Base-by-base conservation (phyloP, 1,140 invertebrate genomes). In the Aporrectodea caliginosa region DNA sequence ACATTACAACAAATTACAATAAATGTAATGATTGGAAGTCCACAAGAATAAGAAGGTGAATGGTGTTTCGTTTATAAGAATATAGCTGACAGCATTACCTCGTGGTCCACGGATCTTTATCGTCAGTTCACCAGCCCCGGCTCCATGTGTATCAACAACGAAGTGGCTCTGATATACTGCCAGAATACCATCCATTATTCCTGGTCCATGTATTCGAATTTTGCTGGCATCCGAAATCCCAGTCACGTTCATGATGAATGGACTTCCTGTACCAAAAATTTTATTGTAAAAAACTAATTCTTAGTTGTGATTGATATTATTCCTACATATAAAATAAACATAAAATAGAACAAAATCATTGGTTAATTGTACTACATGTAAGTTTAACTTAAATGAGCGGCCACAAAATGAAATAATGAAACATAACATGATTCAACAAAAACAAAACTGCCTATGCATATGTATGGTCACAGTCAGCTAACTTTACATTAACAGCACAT, bases 51-150 rank as follows among this genome's bases (percentile, higher is more conserved):
- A n/a, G n/a, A n/a, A n/a, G n/a, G n/a, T n/a, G n/a, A n/a, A n/a
- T n/a, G n/a, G n/a, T n/a, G n/a, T n/a, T n/a, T n/a, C n/a, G n/a
- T n/a, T n/a, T n/a, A n/a, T n/a, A n/a, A n/a, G n/a, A n/a, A n/a
- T n/a, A n/a, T n/a, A n/a, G n/a, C n/a, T n/a, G n/a, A 14, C 34
- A 58, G 14, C 29, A 27, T 12, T 30, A 76, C 92, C 97, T 90
- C 99, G 99, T 14, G 98, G 98, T 75, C 98, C 98, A 81, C 97
- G 91, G 70, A 99, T 96, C 84, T 96, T 91, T 22, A 99, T 97
- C 0, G 97, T 99, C 1, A 88, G 84, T 77, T 88, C 85, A 1
- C 87, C 87, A 32, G 97, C 96, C 32, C 98, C 98, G 0, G 98
- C 98, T 73, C 98, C 98, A 82, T 95, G 91, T 0, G 98, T 99